phyloP scores from a whole-genome alignment of 2,113 vertebrate species.

The Paedocypris sp. region DNA sequence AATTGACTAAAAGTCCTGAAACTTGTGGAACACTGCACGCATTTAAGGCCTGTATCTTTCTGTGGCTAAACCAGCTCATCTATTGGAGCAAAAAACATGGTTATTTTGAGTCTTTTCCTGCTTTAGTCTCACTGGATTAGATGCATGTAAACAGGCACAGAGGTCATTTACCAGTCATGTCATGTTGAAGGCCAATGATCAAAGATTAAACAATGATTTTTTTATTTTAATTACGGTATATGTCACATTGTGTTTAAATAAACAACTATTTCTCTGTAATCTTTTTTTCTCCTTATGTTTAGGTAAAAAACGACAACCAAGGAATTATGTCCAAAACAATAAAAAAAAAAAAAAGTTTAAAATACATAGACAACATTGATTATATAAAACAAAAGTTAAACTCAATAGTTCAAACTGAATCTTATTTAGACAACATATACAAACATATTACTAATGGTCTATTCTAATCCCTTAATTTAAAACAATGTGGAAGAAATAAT shows the following conservation, averaged over 20 bases:
- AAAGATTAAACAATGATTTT: too few species aligned
- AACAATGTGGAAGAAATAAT: not conserved
- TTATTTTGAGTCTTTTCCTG: not conserved
- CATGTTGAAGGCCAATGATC: too few species aligned
- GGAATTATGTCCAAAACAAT: too few species aligned
- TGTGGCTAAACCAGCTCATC: too few species aligned
- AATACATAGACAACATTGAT: constrained; percentile 7
- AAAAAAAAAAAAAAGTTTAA: too few species aligned
- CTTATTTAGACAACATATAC: constrained; percentile 30
- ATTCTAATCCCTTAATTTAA: not conserved
- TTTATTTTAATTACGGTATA: too few species aligned
- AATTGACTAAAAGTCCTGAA: not conserved
- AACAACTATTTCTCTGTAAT: too few species aligned
- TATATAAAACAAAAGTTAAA: not conserved
- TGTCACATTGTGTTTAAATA: too few species aligned
- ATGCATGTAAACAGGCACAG: not conserved
- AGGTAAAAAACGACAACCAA: too few species aligned
- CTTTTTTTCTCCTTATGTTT: too few species aligned
- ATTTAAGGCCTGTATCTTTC: not conserved
- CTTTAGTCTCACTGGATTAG: not conserved
- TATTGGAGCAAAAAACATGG: too few species aligned
- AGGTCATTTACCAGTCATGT: not conserved
- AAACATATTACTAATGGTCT: constrained; percentile 12
- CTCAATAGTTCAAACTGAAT: too few species aligned
- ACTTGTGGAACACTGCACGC: not conserved